phyloP scores from a whole-genome alignment of 2,113 vertebrate genomes.

The Copsychus sechellarum region DNA sequence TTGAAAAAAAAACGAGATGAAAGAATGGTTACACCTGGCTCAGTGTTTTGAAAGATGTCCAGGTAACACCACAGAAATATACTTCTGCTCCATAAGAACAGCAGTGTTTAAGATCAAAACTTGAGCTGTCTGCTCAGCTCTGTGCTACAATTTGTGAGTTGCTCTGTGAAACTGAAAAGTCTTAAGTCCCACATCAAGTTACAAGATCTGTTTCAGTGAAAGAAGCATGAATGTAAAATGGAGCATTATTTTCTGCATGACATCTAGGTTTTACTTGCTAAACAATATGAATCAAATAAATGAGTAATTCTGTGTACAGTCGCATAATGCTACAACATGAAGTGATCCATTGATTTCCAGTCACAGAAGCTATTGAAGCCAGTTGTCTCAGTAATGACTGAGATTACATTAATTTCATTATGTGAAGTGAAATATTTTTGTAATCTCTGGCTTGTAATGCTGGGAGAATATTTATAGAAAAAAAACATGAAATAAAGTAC shows the following conservation, averaged over 20 bases:
- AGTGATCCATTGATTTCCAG: background rate
- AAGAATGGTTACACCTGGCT: background rate
- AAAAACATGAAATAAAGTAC: background rate
- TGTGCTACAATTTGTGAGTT: background rate
- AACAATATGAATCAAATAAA: background rate
- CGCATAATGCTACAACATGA: background rate
- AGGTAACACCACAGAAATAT: background rate
- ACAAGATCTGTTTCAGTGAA: background rate
- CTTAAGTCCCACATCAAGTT: background rate
- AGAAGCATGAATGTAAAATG: background rate
- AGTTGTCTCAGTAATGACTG: background rate
- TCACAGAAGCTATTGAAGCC: background rate
- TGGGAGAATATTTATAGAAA: background rate
- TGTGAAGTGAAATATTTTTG: background rate
- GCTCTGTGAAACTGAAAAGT: background rate
- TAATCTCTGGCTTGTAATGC: background rate
- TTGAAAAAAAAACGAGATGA: background rate
- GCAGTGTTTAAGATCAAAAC: background rate
- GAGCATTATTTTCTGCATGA: conserved; percentile 14
- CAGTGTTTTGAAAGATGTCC: background rate
- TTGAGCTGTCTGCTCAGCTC: background rate
- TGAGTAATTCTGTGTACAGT: background rate
- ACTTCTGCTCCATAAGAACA: background rate
- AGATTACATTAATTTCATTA: background rate
- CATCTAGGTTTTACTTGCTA: background rate